phyloP scores from a whole-genome alignment of 2,113 vertebrate species.

The Leptodactylus fuscus region DNA sequence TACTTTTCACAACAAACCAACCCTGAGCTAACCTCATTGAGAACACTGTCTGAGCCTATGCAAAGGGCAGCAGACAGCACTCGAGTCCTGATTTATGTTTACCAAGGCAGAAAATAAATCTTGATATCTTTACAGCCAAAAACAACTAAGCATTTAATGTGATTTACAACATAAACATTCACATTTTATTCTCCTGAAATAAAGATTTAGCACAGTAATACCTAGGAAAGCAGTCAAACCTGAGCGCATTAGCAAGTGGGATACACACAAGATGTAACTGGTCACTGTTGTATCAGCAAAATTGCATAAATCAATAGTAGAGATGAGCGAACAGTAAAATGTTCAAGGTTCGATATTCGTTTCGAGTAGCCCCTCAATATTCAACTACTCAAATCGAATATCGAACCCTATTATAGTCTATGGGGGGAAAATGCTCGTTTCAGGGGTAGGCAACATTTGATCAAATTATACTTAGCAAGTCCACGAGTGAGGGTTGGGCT shows the following conservation, averaged over 20 bases:
- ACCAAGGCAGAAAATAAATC: constrained; percentile 5
- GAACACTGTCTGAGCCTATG: not conserved
- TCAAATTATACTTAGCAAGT: too few relatives aligned
- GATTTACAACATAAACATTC: constrained; percentile 15
- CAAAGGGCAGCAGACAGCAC: not conserved
- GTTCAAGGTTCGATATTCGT: too few relatives aligned
- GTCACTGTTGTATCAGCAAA: too few relatives aligned
- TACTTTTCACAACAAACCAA: constrained; percentile 8
- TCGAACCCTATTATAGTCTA: too few relatives aligned
- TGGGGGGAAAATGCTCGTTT: too few relatives aligned
- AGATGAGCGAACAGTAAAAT: too few relatives aligned
- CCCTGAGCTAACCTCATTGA: not conserved
- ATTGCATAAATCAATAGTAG: too few relatives aligned
- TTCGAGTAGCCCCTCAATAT: too few relatives aligned
- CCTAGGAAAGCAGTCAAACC: not conserved
- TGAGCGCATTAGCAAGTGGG: not conserved
- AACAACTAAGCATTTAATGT: constrained; percentile 2
- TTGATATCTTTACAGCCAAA: not conserved
- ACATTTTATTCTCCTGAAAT: not conserved
- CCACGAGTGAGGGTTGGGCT: too few relatives aligned
- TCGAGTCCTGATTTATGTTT: constrained; percentile 13
- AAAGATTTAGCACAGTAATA: not conserved
- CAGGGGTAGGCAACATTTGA: too few relatives aligned
- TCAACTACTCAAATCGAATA: too few relatives aligned
- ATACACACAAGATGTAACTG: too few relatives aligned